Base-by-base conservation (phyloP, 64 coral and sea anemone genomes). In the Exaiptasia diaphana region DNA sequence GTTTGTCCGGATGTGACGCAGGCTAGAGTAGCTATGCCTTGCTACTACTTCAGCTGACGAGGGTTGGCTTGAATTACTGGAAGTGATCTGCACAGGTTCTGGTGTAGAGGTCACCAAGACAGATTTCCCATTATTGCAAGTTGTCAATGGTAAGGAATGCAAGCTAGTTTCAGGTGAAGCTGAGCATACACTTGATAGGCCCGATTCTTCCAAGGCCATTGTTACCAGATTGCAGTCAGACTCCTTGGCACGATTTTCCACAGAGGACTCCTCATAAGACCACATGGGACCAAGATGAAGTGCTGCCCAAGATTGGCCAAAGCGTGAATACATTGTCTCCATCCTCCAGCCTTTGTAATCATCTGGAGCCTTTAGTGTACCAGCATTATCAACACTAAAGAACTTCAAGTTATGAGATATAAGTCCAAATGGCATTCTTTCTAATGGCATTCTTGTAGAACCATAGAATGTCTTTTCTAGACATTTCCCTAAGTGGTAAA, bases 241-340 rank as follows among this genome's bases (percentile, higher is more conserved):
- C 37, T 37, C 17, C 23, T 81, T 53, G 13, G 9, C n/a, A 5
- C 28, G 17, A 6, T 56, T 3, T 4, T 60, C 55, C 31, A 27
- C 31, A 12, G 55, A 36, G 50, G 37, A 25, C 21, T 60, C 58
- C 21, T 38, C 31, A 49, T 76, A 83, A 17, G 79, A 91, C 88
- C 88, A 84, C 80, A 91, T 83, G 55, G 72, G 88, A 41, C 80
- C 88, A 67, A 70, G 36, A 24, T 91, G 71, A 29, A 91, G 59
- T 42, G 49, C 13, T 59, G 63, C 68, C 88, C 71, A 91, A 21
- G 58, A 50, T 5, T 41, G 71, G 56, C 79, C 79, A 91, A 84
- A 84, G 72, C 33, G 18, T 20, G 88, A 41, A 60, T 83, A 91
- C 88, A 91, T 85, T 29, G 88, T 67, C 35, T 83, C 46, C 56